Percentiles rank a stretch among this genome's conserved stretches.
phyloP scores from a whole-genome alignment of 1,140 invertebrate genomes.

The Drosophila malerkotliana region DNA sequence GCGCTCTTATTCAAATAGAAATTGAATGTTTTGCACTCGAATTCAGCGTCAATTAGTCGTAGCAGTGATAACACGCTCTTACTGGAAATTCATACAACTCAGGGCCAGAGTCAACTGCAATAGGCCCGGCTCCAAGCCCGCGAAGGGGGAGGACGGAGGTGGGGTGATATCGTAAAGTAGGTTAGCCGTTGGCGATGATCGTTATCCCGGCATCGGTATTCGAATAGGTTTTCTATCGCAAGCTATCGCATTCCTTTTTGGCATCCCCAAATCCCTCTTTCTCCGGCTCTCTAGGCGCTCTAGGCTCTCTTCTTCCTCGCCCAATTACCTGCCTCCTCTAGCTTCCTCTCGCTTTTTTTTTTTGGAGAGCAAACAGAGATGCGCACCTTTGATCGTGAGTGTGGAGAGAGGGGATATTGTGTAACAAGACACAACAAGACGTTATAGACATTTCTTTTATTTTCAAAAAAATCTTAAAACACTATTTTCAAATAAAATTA shows the following conservation, averaged over 20 bases:
- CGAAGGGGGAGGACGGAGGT: too few species aligned
- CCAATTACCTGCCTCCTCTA: not conserved
- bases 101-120: not conserved
- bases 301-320: not conserved
- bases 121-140: not conserved
- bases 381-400: conserved; percentile 26
- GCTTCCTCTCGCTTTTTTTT: not conserved
- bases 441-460: too few species aligned
- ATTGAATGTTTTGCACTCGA: conserved; percentile 71
- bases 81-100: conserved; percentile 1
- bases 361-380: conserved; percentile 19
- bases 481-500: too few species aligned
- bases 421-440: conserved; percentile 9
- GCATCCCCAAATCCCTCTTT: conserved; percentile 2
- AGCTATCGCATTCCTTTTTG: conserved; percentile 10
- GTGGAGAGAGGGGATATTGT: conserved; percentile 8
- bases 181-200: conserved; percentile 6
- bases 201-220: conserved; percentile 21
- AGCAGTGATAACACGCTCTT: conserved; percentile 31
- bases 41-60: conserved; percentile 55
- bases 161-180: not conserved
- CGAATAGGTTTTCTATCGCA: conserved; percentile 1
- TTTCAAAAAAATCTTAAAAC: too few species aligned
- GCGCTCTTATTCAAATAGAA: conserved; percentile 75
- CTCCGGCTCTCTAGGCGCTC: not conserved